Conservation (phyloP, 2,797 vertebrate genomes). For the Tragopan temminckii region DNA sequence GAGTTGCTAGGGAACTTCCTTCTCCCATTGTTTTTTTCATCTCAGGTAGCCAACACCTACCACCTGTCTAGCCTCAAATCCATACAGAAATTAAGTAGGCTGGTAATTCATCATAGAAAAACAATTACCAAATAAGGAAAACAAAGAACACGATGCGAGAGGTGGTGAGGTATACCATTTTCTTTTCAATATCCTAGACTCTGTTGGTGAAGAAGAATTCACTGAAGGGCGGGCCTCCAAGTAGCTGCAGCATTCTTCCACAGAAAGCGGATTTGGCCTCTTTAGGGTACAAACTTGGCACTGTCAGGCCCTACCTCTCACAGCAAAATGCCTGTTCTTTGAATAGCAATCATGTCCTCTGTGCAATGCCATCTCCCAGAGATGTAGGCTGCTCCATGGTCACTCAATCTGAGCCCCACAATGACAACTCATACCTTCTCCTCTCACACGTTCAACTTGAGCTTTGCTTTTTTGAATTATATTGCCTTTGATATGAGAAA, state of each 20-base stretch:
- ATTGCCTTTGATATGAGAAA: neutral
- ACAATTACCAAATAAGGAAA: neutral
- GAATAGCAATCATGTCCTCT: neutral
- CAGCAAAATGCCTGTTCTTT: neutral
- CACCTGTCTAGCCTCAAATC: neutral
- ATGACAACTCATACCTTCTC: neutral
- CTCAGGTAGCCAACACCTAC: neutral
- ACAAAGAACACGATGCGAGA: neutral
- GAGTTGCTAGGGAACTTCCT: neutral
- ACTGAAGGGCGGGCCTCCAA: neutral
- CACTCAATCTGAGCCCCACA: neutral
- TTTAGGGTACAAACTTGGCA: neutral
- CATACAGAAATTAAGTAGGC: neutral
- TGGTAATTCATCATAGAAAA: neutral
- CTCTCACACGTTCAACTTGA: neutral
- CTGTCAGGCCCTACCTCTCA: accelerated
- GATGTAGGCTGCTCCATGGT: accelerated
- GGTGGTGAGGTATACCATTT: neutral
- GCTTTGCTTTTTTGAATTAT: neutral
- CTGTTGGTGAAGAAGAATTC: neutral
- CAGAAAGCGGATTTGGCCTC: neutral
- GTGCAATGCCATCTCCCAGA: neutral
- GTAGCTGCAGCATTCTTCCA: neutral
- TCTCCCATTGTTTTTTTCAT: neutral
- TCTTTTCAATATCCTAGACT: neutral